Base-by-base conservation (phyloP, 2,888 invertebrate species). In the Acholoe squamosa region DNA sequence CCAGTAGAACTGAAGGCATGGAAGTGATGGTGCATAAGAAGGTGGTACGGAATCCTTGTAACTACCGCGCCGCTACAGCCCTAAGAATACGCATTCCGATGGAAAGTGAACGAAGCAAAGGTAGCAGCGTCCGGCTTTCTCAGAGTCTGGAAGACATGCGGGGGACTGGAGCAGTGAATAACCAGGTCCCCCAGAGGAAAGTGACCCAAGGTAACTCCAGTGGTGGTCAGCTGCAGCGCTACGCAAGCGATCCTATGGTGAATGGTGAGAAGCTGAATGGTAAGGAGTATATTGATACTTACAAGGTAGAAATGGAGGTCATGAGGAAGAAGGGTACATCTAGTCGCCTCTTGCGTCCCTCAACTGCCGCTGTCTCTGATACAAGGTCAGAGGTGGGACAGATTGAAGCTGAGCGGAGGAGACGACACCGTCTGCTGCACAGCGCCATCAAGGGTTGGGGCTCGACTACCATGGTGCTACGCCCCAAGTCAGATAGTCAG, bases 391-490 rank as follows among this genome's bases (percentile, higher is more conserved):
- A 54, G 28, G 22, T 19, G 25, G 54, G 25, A 1, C 16, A 22
- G 16, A 25, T 28, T 5, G 86, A 86, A 3, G 86, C 52, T 3
- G 86, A 86, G 28, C 1, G 33, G 25, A 86, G 25, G 54, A 52
- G 86, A 54, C 52, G 25, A 28, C 86, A 86, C 28, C 51, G 22
- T 25, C 54, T 86, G 12, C 56, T 86, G 54, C 52, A 56, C 16
- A 28, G 28, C 12, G 86, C 86, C 52, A 86, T 86, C 19, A 86
- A 86, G 86, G 86, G 86, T 10, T 86, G 86, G 86, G 86, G 86
- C 0, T 86, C 86, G 0, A 54, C 86, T 10, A 86, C 86, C 10
- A 12, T 86, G 86, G 86, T 86, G 25, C 19, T 54, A 12, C 51
- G 25, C 28, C 86, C 86, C 14, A 86, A 52, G 28, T 12, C 86